Conservation (phyloP, 2,797 vertebrate species). For the Karalla daura region DNA sequence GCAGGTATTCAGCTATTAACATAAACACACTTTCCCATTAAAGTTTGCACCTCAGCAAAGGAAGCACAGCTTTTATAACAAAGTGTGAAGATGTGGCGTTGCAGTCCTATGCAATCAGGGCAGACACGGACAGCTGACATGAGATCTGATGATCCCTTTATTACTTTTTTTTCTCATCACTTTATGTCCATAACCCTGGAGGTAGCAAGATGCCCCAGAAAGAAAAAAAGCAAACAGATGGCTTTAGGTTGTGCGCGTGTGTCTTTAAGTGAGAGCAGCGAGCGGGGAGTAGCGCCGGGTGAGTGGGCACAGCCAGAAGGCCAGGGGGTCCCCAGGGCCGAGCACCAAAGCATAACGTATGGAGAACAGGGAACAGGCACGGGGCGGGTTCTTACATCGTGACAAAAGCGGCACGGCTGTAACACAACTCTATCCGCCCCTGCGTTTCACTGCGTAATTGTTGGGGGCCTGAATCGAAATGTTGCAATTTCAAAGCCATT, state of each 20-base stretch:
- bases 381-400: conserved; percentile 42
- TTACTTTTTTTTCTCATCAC: conserved; percentile 40
- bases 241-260: conserved; percentile 43
- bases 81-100: conserved; percentile 35
- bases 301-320: conserved; percentile 57
- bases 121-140: conserved; percentile 46
- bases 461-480: conserved; percentile 59
- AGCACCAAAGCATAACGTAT: conserved; percentile 54
- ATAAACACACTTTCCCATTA: conserved; percentile 61
- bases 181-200: conserved; percentile 42
- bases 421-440: conserved; percentile 47
- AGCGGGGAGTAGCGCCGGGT: conserved; percentile 51
- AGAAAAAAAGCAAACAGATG: conserved; percentile 74
- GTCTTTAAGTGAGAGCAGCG: conserved; percentile 61
- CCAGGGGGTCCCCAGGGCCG: conserved; percentile 51
- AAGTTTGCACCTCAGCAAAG: conserved; percentile 45
- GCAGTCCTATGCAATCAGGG: conserved; percentile 46
- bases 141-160: conserved; percentile 40
- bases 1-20: conserved; percentile 60
- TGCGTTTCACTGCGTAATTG: conserved; percentile 58
- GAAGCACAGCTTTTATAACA: conserved; percentile 59
- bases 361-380: conserved; percentile 43
- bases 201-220: conserved; percentile 52
- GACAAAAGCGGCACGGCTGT: conserved; percentile 35
- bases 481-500: conserved; percentile 65